A percentile compares a stretch with the other conserved stretches of the same genome.
These are phyloP conservation scores for Caenorhabditis latens DNA, from an alignment of 1,140 invertebrate species.

Conservation along the genomic window DNA sequence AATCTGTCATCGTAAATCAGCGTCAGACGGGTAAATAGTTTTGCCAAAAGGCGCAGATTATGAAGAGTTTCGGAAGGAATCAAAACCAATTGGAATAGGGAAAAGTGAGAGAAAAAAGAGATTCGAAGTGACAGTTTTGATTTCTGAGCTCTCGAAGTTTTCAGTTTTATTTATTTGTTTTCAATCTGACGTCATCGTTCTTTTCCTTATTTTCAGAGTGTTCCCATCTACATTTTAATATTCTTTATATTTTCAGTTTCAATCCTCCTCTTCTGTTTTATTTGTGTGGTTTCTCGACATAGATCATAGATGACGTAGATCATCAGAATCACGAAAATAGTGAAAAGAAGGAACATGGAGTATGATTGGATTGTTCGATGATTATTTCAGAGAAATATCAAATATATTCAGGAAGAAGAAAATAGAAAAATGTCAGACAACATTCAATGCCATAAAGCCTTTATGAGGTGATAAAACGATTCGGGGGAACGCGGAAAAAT, in stretches of 20 bases:
- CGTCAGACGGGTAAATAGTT: background rate
- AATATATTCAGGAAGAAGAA: background rate
- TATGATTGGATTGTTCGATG: background rate
- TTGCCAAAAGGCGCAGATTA: background rate
- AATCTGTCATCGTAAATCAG: slow-evolving; percentile 47
- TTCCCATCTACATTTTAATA: background rate
- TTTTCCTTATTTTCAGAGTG: background rate
- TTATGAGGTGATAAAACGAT: slow-evolving; percentile 40
- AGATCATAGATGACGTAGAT: background rate
- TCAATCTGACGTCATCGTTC: background rate
- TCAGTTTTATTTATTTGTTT: slow-evolving; percentile 22
- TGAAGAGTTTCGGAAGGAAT: slow-evolving; percentile 3
- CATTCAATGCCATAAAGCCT: background rate
- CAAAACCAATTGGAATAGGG: background rate
- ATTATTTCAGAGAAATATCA: slow-evolving; percentile 8
- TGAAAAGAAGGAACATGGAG: too few species aligned
- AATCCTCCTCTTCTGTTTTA: background rate
- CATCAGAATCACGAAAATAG: background rate
- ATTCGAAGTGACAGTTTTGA: background rate
- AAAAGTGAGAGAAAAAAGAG: background rate
- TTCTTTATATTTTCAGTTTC: slow-evolving; percentile 1
- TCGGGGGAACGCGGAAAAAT: background rate
- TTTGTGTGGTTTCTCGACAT: background rate
- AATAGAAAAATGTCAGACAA: background rate
- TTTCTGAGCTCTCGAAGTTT: background rate